Base-by-base conservation (phyloP, 2,888 invertebrate genomes). In the Ichneumon xanthorius region DNA sequence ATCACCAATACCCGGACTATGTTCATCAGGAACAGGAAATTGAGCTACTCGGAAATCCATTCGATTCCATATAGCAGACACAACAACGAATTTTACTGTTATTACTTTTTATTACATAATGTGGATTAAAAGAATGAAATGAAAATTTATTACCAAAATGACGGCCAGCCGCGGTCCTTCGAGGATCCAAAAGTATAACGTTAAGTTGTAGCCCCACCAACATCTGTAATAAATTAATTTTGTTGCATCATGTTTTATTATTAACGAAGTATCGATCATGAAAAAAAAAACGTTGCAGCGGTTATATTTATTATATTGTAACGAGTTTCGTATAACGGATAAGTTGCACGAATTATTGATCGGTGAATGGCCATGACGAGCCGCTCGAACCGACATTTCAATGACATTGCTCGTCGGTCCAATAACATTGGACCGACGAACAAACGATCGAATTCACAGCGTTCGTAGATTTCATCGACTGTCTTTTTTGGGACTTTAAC, bases 201-300 rank as follows among this genome's bases (percentile, higher is more conserved):
- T 95, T 87, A 98, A 96, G 92, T 97, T 97, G 92, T 98, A 98
- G 4, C 97, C 97, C 94, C 96, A 97, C 97, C 98, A 98, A 92
- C 97, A 97, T 84, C 96, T 96, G 91, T 53, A 84, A 48, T 48
- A 70, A 48, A 67, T n/a, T 11, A 19, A 72, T 45, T 2, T 55
- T 37, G 11, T 19, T 33, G 55, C 14, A 22, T 19, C 16, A 1
- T 48, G 26, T 19, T 48, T 3, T 30, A 19, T 45, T 26, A 16
- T 5, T 6, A 68, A 68, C 19, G 11, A 11, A 14, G 45, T 19
- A 9, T 26, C 19, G 5, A 68, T 45, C 3, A 40, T 48, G 14
- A 26, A 11, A 22, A 4, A 22, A 11, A 6, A 58, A 55, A 55
- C 26, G 26, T 9, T 4, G 16, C 45, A 0, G 45, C 4, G 16